Evolutionary conservation across 1,140 invertebrate genomes (phyloP).

Genomic region (Zophobas morio): DNA sequence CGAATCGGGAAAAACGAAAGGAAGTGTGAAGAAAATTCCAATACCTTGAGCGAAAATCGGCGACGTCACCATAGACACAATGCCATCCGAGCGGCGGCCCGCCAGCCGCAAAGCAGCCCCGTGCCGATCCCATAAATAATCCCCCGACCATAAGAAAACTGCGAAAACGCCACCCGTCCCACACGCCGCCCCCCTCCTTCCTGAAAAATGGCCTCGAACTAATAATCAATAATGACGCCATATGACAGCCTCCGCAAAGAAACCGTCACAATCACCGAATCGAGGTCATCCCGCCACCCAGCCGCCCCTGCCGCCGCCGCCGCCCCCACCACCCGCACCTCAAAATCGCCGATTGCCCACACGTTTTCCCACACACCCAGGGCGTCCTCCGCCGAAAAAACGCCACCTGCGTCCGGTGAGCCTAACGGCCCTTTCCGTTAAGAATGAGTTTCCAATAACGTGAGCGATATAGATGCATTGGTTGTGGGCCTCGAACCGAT

Average conservation of each 20-base stretch:
- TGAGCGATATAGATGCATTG: constrained; percentile 55
- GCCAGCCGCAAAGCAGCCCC: too few species aligned
- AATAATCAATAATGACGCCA: neutral
- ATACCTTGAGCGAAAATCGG: too few species aligned
- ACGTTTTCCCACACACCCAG: neutral
- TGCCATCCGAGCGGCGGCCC: too few species aligned
- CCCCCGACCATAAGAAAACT: too few species aligned
- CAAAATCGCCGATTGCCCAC: neutral
- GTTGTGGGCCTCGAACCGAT: constrained; percentile 53
- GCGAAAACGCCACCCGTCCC: neutral
- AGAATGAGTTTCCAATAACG: constrained; percentile 41
- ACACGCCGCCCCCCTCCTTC: neutral
- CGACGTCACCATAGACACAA: too few species aligned
- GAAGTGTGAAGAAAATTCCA: too few species aligned
- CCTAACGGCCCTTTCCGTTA: constrained; percentile 2
- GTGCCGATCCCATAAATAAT: too few species aligned
- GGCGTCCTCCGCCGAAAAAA: constrained; percentile 10
- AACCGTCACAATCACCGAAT: neutral
- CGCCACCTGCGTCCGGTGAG: neutral
- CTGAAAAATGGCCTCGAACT: neutral
- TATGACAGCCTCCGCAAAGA: neutral
- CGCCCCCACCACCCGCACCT: neutral
- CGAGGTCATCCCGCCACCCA: neutral
- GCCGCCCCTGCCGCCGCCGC: neutral
- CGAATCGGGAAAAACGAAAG: too few species aligned